phyloP scores from a whole-genome alignment of 2,113 vertebrate species.

The Platichthys flesus region DNA sequence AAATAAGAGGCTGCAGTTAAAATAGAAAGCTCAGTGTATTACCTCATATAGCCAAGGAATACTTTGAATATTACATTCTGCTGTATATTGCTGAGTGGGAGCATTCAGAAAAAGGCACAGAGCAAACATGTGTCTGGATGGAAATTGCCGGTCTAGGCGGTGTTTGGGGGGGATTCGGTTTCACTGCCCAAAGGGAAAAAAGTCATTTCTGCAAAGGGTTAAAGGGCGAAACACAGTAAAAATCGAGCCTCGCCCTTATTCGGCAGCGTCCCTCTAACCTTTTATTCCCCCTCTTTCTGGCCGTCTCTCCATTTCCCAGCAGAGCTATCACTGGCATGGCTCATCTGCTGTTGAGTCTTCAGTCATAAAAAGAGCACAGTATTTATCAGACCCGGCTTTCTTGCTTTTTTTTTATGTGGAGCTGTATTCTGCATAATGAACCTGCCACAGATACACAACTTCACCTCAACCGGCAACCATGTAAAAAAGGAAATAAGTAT shows the following conservation, averaged over 20 bases:
- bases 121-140: slow-evolving; percentile 54
- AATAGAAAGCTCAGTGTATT: slow-evolving; percentile 63
- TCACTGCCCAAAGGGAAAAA: slow-evolving; percentile 18
- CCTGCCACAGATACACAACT: slow-evolving; percentile 15
- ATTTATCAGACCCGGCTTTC: not conserved
- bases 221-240: slow-evolving; percentile 40
- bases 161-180: not conserved
- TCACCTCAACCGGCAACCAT: not conserved
- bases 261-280: slow-evolving; percentile 12
- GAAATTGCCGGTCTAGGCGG: slow-evolving; percentile 5
- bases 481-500: not conserved
- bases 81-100: slow-evolving; percentile 52
- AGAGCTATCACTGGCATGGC: slow-evolving; percentile 38
- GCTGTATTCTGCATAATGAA: slow-evolving; percentile 58
- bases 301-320: slow-evolving; percentile 34
- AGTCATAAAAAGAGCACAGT: slow-evolving; percentile 46
- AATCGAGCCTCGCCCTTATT: slow-evolving; percentile 46
- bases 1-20: slow-evolving; percentile 67
- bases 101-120: slow-evolving; percentile 41
- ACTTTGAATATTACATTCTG: slow-evolving; percentile 69
- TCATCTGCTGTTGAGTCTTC: slow-evolving; percentile 55
- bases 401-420: slow-evolving; percentile 3
- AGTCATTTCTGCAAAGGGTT: slow-evolving; percentile 48
- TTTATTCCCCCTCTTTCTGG: slow-evolving; percentile 33
- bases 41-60: slow-evolving; percentile 47